A percentile compares a stretch with the other conserved stretches of the same genome.
Conservation (phyloP, 2,113 vertebrate species). For the Callionymus lyra region DNA sequence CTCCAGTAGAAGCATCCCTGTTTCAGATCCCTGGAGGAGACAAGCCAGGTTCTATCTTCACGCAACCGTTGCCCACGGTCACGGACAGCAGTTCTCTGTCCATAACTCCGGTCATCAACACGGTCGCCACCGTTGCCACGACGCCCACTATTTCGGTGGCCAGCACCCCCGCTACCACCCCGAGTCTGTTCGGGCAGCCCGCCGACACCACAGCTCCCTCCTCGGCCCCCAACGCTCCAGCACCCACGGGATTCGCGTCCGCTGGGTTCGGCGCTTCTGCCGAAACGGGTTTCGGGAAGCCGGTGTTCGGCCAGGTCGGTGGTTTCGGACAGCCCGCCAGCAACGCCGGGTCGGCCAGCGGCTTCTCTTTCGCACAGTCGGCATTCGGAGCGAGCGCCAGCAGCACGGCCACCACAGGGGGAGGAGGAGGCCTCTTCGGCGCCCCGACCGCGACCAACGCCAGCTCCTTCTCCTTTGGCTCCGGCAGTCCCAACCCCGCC, state of each 20-base stretch:
- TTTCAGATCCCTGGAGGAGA: slow-evolving; percentile 37
- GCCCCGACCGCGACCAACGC: slow-evolving; percentile 56
- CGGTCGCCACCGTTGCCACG: slow-evolving; percentile 17
- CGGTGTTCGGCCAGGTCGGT: slow-evolving; percentile 72
- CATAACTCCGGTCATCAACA: slow-evolving; percentile 29
- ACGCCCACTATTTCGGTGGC: slow-evolving; percentile 8
- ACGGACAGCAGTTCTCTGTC: slow-evolving; percentile 37
- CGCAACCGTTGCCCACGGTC: slow-evolving; percentile 29
- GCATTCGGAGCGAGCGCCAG: slow-evolving; percentile 52
- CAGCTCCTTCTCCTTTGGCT: slow-evolving; percentile 79
- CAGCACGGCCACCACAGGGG: slow-evolving; percentile 32
- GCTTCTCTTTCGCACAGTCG: slow-evolving; percentile 78
- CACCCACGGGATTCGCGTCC: slow-evolving; percentile 61
- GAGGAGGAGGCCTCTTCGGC: slow-evolving; percentile 69
- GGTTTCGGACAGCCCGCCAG: slow-evolving; percentile 72
- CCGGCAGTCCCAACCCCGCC: slow-evolving; percentile 55
- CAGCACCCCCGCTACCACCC: slow-evolving; percentile 3
- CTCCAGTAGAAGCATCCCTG: slow-evolving; percentile 18
- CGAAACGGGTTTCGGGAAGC: slow-evolving; percentile 67
- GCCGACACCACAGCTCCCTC: slow-evolving; percentile 39
- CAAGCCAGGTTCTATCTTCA: slow-evolving; percentile 63
- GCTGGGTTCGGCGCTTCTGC: slow-evolving; percentile 40
- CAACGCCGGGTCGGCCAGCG: slow-evolving; percentile 47
- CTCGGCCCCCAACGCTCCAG: slow-evolving; percentile 26
- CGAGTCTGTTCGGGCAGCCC: slow-evolving; percentile 56